phyloP scores from a whole-genome alignment of 2,888 invertebrate species.

The Platycheirus rosarum region DNA sequence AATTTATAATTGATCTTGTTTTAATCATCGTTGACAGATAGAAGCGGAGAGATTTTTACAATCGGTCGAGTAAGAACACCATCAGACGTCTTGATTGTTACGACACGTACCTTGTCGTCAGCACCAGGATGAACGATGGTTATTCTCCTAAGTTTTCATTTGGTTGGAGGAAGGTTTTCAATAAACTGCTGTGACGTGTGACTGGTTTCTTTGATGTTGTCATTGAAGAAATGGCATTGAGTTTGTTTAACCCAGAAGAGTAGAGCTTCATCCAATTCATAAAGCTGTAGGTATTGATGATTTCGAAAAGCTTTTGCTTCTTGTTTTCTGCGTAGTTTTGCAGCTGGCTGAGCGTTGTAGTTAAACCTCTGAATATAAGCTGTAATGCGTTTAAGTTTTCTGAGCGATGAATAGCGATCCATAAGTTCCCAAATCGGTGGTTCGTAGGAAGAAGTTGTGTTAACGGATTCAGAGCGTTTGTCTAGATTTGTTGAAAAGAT shows the following conservation, averaged over 20 bases:
- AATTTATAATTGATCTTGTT: too few relatives aligned
- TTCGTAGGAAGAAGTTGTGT: neutral
- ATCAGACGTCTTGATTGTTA: slow-evolving; percentile 9
- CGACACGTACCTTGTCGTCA: slow-evolving; percentile 4
- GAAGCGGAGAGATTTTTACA: slow-evolving; percentile 12
- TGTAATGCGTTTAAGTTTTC: slow-evolving; percentile 16
- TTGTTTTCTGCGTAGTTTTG: neutral
- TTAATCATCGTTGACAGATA: neutral
- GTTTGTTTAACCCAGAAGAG: slow-evolving; percentile 20
- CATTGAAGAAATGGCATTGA: neutral
- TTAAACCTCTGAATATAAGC: slow-evolving; percentile 10
- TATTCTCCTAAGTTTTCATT: slow-evolving; percentile 18
- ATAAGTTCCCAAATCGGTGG: slow-evolving; percentile 12
- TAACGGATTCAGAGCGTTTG: neutral
- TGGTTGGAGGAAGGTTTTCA: slow-evolving; percentile 6
- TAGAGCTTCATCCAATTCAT: slow-evolving; percentile 27
- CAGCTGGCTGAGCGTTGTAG: neutral
- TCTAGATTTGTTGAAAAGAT: slow-evolving; percentile 13
- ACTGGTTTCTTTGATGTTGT: neutral
- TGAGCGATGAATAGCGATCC: neutral
- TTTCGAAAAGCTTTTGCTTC: neutral
- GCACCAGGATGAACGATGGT: slow-evolving; percentile 9
- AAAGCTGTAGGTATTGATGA: slow-evolving; percentile 5
- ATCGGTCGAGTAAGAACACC: slow-evolving; percentile 7
- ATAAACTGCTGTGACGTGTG: neutral